A percentile compares a stretch with the other conserved stretches of the same genome.
phyloP scores from a whole-genome alignment of 2,888 invertebrate genomes.

The Cryptops parisi region DNA sequence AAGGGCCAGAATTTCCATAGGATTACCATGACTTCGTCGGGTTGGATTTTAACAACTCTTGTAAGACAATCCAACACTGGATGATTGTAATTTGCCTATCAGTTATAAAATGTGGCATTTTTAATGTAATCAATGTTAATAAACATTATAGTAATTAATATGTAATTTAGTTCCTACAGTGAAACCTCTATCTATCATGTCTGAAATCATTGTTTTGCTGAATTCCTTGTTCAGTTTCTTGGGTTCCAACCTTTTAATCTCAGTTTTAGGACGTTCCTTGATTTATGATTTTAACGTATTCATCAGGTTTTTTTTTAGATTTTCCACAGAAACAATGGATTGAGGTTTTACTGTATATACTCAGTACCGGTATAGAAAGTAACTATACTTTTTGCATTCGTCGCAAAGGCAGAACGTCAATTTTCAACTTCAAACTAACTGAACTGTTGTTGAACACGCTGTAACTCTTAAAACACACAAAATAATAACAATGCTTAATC shows the following conservation, averaged over 20 bases:
- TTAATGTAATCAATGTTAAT: background rate
- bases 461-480: conserved; percentile 3
- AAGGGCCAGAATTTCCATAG: conserved; percentile 8
- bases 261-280: too few relatives aligned
- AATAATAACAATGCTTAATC: background rate
- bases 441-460: conserved; percentile 5
- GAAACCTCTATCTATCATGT: too few relatives aligned
- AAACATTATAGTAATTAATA: too few relatives aligned
- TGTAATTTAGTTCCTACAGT: too few relatives aligned
- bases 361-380: too few relatives aligned
- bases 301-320: too few relatives aligned
- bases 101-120: background rate
- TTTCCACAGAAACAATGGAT: too few relatives aligned
- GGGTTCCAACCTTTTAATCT: too few relatives aligned
- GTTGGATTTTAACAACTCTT: conserved; percentile 7
- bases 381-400: conserved; percentile 4
- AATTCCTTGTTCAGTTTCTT: too few relatives aligned
- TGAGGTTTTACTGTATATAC: too few relatives aligned
- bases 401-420: conserved; percentile 5
- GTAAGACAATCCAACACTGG: conserved; percentile 8
- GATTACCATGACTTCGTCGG: background rate
- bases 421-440: background rate
- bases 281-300: too few relatives aligned
- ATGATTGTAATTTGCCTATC: background rate
- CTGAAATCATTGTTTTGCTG: too few relatives aligned